Base-by-base conservation (phyloP, 2,888 invertebrate genomes). In the Drosophila cognata region DNA sequence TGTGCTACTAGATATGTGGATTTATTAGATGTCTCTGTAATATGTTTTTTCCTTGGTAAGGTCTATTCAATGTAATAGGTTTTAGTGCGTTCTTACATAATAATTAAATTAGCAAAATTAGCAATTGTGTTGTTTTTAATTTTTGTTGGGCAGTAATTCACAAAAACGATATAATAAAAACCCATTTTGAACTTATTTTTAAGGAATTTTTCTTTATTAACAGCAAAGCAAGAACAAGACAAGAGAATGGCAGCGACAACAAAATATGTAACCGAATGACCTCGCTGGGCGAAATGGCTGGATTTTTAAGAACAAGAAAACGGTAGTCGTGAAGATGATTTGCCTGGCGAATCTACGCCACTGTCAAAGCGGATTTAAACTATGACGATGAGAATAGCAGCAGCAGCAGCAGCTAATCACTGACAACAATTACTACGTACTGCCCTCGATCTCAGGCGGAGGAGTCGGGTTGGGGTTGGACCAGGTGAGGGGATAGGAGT, bases 291-390 rank as follows among this genome's bases (percentile, higher is more conserved):
- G 60, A 78, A 82, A 92, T 92, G 91, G 88, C 87, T 71, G 91
- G 79, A 68, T 76, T 90, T 71, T 77, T 91, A 55, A 90, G 84
- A 74, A 90, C 86, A 78, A 88, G 92, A 91, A 97, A 97, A 94
- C 95, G 97, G 97, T 81, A 95, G 95, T 57, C 94, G 97, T 71
- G 95, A 95, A 91, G 97, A 97, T 89, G 97, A 97, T 82, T 68
- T 86, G 25, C 95, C 95, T 77, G 97, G 97, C 91, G 97, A 92
- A 46, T 92, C 97, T 88, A 96, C 97, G 94, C 98, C 98, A 62
- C 93, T 98, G 61, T 97, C 97, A 18, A 98, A 98, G 93, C 95
- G 98, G 90, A 97, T 91, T 95, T 97, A 84, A 96, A 74, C 56
- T 77, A 91, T 86, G 73, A 92, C 70, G 82, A 81, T 67, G 82